Evolutionary conservation across 2,797 vertebrate genomes (phyloP).

Genomic region (Callimico goeldii): DNA sequence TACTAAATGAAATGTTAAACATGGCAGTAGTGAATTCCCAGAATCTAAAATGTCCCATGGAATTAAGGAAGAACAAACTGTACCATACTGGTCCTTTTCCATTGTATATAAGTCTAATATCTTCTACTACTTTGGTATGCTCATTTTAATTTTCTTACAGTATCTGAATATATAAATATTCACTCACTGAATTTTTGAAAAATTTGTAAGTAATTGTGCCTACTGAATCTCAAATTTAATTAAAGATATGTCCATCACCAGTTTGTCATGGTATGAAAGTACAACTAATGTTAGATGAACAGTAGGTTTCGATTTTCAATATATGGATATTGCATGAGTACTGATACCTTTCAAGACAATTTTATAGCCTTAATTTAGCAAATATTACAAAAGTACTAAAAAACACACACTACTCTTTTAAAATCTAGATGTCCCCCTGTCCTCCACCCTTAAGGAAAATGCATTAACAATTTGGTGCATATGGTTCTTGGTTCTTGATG

Average conservation of each 20-base stretch:
- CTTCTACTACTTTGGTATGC: not conserved
- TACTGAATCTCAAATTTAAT: not conserved
- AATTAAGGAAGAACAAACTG: not conserved
- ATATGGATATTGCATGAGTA: not conserved
- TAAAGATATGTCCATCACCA: not conserved
- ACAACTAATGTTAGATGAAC: not conserved
- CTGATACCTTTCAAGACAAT: not conserved
- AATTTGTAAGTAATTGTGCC: not conserved
- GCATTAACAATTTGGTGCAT: not conserved
- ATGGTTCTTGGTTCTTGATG: not conserved
- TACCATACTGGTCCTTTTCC: not conserved
- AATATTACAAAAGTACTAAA: not conserved
- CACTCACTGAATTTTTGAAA: not conserved
- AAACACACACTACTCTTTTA: not conserved
- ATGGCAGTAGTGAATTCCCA: not conserved
- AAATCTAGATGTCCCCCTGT: not conserved
- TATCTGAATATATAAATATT: not conserved
- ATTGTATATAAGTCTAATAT: not conserved
- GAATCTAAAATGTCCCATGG: not conserved
- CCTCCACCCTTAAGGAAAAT: not conserved
- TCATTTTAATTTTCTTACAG: constrained; percentile 3
- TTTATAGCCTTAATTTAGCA: not conserved
- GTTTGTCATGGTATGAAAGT: not conserved
- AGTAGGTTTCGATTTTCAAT: not conserved
- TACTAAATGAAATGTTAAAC: not conserved